Conservation (phyloP, 2,797 vertebrate genomes). For the Ptychadena robeensis region DNA sequence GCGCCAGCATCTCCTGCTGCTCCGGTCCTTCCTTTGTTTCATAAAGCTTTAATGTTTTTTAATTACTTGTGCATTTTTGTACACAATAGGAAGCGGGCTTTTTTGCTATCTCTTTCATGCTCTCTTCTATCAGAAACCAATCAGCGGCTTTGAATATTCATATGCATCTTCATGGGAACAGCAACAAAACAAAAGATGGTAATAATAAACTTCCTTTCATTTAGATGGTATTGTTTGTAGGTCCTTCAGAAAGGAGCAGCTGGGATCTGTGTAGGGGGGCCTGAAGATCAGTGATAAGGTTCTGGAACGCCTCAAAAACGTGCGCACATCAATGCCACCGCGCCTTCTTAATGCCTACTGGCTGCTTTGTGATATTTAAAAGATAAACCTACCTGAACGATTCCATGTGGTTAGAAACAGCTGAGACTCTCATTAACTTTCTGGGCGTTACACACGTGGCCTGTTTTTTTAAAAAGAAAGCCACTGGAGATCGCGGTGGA, state of each 20-base stretch:
- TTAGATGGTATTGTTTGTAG: neutral
- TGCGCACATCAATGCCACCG: too few species aligned
- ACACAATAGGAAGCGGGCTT: slow-evolving; percentile 11
- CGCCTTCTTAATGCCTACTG: too few species aligned
- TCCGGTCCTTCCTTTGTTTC: slow-evolving; percentile 2
- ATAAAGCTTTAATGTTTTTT: slow-evolving; percentile 44
- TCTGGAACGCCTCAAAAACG: too few species aligned
- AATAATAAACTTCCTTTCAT: slow-evolving; percentile 25
- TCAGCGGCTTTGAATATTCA: slow-evolving; percentile 36
- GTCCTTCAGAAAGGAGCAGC: neutral
- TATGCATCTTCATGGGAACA: slow-evolving; percentile 32
- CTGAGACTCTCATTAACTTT: too few species aligned
- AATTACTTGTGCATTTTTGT: slow-evolving; percentile 38
- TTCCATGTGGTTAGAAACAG: too few species aligned
- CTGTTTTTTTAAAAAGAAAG: too few species aligned
- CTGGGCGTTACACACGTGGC: too few species aligned
- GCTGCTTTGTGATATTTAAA: too few species aligned
- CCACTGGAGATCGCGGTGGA: too few species aligned
- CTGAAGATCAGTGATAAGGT: too few species aligned
- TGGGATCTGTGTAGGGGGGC: too few species aligned
- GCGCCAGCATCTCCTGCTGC: slow-evolving; percentile 20
- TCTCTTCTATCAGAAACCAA: slow-evolving; percentile 31
- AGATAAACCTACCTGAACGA: too few species aligned
- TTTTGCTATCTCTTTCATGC: neutral
- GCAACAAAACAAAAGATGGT: slow-evolving; percentile 21